Evolutionary conservation across 1,140 invertebrate species (phyloP), one percentile per base, ranked within the genome.

Genomic region (Musca vetustissima): DNA sequence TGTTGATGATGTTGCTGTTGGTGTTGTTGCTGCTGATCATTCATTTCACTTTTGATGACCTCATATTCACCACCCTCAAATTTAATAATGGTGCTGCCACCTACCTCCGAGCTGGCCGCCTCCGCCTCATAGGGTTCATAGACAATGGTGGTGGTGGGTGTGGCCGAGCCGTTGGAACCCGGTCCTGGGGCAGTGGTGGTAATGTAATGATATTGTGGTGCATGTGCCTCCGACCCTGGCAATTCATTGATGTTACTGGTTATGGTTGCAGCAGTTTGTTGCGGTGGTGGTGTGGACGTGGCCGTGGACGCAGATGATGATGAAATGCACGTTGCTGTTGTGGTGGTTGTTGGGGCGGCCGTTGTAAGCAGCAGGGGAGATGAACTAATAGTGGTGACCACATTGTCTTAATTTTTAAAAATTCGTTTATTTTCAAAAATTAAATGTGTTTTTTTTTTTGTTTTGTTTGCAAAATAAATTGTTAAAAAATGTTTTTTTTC

Each of bases 381-480:
- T 76, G 78, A 80, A 80, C 78, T 80, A 78, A 80, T 80, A 77
- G 78, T 80, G 80, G 78, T 80, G 78, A 80, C 78, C 78, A 80
- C 78, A 80, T 80, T 80, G 78, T 80, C 78, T 80, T 80, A 70
- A 70, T 70, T 70, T 70, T 70, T 70, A 68, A 70, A 70, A 70
- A 70, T 70, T 70, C 28, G 69, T 70, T 69, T 70, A 28, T 53
- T 67, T 67, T 67, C n/a, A 67, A 67, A 67, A 53, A 55, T 67
- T 49, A 70, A 70, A 67, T 70, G 64, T 70, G 52, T 67, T 59
- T 67, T 28, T 28, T 67, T 59, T 67, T 28, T 28, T 3, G 28
- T 28, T 28, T 28, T 28, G 3, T 28, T 67, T 67, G 52, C 49
- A n/a, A 52, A 61, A 49, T 70, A 64, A 70, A 67, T 66, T 61